Base-by-base conservation (phyloP, 1,140 invertebrate genomes). In the Lucilia sericata region DNA sequence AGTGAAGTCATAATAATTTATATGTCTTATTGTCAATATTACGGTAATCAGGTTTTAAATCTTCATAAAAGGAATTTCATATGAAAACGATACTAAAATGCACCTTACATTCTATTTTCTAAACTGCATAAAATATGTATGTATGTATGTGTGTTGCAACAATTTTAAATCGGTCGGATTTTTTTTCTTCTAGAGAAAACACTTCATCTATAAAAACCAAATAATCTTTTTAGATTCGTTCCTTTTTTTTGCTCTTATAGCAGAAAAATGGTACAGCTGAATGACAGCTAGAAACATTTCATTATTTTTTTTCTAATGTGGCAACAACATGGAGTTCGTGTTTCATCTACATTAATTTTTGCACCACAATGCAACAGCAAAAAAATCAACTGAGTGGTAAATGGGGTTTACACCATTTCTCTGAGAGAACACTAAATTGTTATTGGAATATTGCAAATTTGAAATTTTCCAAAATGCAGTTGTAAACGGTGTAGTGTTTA, bases 211-310 rank as follows among this genome's bases (percentile, higher is more conserved):
- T 30, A 17, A 17, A 14, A n/a, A 17, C 5, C 17, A n/a, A 60
- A 17, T n/a, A 60, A n/a, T 60, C 5, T n/a, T n/a, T 55, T 55
- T 55, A 55, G 17, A 55, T 12, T 55, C 12, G 17, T 14, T 14
- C 7, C 17, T 14, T 14, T 60, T 60, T n/a, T 60, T 60, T 60
- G n/a, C 14, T 60, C 8, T 7, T 60, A 14, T 17, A 60, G 55
- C 55, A 60, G 55, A 60, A 17, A 60, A 60, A 60, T 60, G 8
- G 14, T 17, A n/a, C 5, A n/a, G 55, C 14, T n/a, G 14, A n/a
- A 60, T n/a, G n/a, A 60, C 55, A 60, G 55, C 55, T 60, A n/a
- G 55, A 60, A 60, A 60, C 2, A n/a, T 60, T n/a, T 60, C n/a
- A n/a, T 60, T n/a, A n/a, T 14, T 60, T 60, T 17, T 60, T 60